These are phyloP conservation scores for Tortrix viridana DNA, from an alignment of 2,888 invertebrate species.

Conservation along the genomic window DNA sequence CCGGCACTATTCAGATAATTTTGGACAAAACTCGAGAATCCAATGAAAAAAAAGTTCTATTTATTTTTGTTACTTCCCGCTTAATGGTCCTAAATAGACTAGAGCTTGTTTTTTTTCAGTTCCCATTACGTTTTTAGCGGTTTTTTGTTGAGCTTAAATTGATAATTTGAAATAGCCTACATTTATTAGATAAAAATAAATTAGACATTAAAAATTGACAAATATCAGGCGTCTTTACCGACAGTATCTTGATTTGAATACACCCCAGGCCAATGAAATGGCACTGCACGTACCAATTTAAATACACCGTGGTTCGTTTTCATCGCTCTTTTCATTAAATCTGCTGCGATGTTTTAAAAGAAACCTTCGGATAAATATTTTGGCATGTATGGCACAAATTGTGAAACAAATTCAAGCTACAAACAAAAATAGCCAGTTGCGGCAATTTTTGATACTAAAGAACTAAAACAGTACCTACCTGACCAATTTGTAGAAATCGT, in stretches of 20 bases:
- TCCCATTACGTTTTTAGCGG: not conserved
- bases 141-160: not conserved
- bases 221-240: too few relatives aligned
- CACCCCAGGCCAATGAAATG: too few relatives aligned
- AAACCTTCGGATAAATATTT: not conserved
- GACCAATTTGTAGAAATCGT: not conserved
- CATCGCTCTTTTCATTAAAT: too few relatives aligned
- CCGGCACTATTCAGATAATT: slow-evolving; percentile 62
- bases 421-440: not conserved
- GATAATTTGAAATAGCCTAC: too few relatives aligned
- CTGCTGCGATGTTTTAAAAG: too few relatives aligned
- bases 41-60: slow-evolving; percentile 40
- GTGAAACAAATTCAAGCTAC: not conserved
- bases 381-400: not conserved
- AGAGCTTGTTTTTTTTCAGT: slow-evolving; percentile 1
- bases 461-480: not conserved
- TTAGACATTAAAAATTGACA: too few relatives aligned
- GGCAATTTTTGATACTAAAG: not conserved
- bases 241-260: not conserved
- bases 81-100: slow-evolving; percentile 10
- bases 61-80: slow-evolving; percentile 24
- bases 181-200: too few relatives aligned
- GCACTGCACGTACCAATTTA: too few relatives aligned
- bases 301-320: too few relatives aligned
- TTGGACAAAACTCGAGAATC: slow-evolving; percentile 57